phyloP scores from a whole-genome alignment of 1,140 invertebrate species.

The Ectropis grisescens region DNA sequence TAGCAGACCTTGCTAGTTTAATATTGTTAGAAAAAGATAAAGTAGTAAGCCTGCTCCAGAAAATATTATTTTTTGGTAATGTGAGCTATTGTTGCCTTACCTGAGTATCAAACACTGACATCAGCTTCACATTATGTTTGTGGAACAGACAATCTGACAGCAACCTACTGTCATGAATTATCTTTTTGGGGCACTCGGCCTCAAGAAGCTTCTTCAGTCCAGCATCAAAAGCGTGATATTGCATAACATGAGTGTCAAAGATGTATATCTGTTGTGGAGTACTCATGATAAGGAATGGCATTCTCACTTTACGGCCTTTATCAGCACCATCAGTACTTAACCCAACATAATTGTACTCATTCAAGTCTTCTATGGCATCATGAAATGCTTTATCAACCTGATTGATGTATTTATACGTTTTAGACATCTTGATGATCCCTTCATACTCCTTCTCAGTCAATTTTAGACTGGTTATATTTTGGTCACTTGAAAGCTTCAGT shows the following conservation, averaged over 20 bases:
- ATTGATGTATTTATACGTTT: slow-evolving; percentile 59
- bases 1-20: too few relatives aligned
- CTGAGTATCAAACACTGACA: slow-evolving; percentile 68
- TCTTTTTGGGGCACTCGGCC: slow-evolving; percentile 56
- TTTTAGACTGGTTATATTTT: slow-evolving; percentile 42
- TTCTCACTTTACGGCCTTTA: slow-evolving; percentile 62
- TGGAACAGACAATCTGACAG: slow-evolving; percentile 65
- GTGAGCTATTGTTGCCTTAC: too few relatives aligned
- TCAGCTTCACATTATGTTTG: slow-evolving; percentile 61
- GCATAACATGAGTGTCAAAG: slow-evolving; percentile 65
- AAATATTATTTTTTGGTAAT: too few relatives aligned
- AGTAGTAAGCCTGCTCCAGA: too few relatives aligned
- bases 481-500: slow-evolving; percentile 34
- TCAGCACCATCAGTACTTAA: slow-evolving; percentile 54
- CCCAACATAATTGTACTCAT: slow-evolving; percentile 40
- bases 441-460: slow-evolving; percentile 56
- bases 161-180: slow-evolving; percentile 65
- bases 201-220: slow-evolving; percentile 59
- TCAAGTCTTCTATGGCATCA: slow-evolving; percentile 52
- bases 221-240: slow-evolving; percentile 57
- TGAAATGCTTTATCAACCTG: slow-evolving; percentile 58
- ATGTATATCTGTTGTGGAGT: slow-evolving; percentile 64
- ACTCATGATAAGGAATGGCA: slow-evolving; percentile 59
- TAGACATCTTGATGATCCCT: slow-evolving; percentile 49
- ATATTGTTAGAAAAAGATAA: too few relatives aligned